Percentiles rank a stretch among this genome's conserved stretches.
Evolutionary conservation across 2,113 vertebrate genomes (phyloP).

Genomic region (Hippocampus abdominalis): DNA sequence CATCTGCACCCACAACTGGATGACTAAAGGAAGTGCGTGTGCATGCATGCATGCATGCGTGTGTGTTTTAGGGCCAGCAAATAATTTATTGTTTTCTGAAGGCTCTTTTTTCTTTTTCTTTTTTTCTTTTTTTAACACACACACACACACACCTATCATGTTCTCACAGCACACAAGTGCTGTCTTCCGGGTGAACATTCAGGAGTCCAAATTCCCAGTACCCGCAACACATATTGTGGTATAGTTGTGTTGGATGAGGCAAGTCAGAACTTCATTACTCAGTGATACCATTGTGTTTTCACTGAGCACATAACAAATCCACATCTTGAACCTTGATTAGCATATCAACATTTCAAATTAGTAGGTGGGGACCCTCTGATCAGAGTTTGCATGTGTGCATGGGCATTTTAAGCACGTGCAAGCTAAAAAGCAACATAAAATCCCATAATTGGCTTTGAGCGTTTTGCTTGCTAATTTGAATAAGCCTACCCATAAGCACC

Average conservation of each 20-base stretch:
- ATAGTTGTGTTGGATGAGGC: too few relatives aligned
- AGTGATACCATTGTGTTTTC: too few relatives aligned
- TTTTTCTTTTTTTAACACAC: too few relatives aligned
- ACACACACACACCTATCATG: constrained; percentile 1
- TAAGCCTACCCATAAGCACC: background rate
- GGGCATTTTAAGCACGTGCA: background rate
- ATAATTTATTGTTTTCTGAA: constrained; percentile 23
- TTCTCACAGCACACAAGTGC: constrained; percentile 4
- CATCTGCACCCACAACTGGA: constrained; percentile 34
- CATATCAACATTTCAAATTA: background rate
- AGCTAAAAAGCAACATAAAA: background rate
- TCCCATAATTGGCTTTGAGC: background rate
- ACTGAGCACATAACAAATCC: too few relatives aligned
- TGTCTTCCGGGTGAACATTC: background rate
- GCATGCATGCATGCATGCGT: background rate
- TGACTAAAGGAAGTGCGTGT: constrained; percentile 36
- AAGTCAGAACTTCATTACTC: too few relatives aligned
- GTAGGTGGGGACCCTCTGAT: background rate
- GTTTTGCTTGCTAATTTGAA: background rate
- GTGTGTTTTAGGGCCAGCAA: background rate
- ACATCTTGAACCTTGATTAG: background rate
- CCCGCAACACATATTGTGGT: background rate
- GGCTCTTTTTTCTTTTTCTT: constrained; percentile 6
- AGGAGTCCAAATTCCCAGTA: background rate
- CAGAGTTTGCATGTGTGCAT: background rate